Base-by-base conservation (phyloP, 1,140 invertebrate species). In the Physella acuta region DNA sequence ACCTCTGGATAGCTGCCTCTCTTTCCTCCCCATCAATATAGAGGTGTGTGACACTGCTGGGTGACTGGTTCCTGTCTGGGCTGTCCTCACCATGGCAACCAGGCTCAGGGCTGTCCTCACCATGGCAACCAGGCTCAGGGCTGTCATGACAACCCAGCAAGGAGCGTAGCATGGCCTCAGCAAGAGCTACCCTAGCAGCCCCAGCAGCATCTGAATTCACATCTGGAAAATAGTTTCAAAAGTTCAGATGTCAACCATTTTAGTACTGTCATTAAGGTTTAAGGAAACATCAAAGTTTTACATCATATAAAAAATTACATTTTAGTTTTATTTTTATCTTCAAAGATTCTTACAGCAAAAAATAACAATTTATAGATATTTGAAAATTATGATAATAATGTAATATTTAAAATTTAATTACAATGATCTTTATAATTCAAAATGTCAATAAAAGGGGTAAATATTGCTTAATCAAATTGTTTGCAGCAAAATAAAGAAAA, bases 1-100 rank as follows among this genome's bases (percentile, higher is more conserved):
- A 64, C 63, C 64, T 37, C 11, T 71, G 36, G 70, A 73, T 71
- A n/a, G 68, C 56, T 31, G 65, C 65, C 28, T 56, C 37, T 44
- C 53, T 51, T 34, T 58, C 51, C 3, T 56, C 65, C 34, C 1
- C 24, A n/a, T 49, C 66, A n/a, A 37, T 28, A 8, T 51, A 66
- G n/a, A n/a, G n/a, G n/a, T n/a, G n/a, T n/a, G n/a, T n/a, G n/a
- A n/a, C n/a, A n/a, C n/a, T n/a, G n/a, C n/a, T n/a, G n/a, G n/a
- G n/a, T n/a, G n/a, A n/a, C 34, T 67, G 53, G 28, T 34, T 30
- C 20, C 49, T 61, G 28, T 62, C 58, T 26, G 61, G 2, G 30
- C 53, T 59, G 55, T 69, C 55, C 20, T 69, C 20, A 69, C 24
- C 58, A 16, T 74, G 58, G 16, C 58, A 62, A 67, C 69, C 52